Evolutionary conservation across 2,113 vertebrate genomes (phyloP).

Genomic region (Tychaedon coryphoeus): DNA sequence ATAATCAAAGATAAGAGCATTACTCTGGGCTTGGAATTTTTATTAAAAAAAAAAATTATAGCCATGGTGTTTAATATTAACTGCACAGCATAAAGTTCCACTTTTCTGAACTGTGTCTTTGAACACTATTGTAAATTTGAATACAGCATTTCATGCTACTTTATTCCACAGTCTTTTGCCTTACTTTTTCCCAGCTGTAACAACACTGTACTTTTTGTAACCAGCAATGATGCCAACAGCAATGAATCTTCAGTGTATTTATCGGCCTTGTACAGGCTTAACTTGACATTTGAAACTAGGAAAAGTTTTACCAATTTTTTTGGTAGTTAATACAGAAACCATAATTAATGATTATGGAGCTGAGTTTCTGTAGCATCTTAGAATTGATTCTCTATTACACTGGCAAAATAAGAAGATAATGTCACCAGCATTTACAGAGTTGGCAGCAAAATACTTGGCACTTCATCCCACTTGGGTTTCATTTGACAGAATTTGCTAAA

Average conservation of each 20-base stretch:
- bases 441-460: constrained; percentile 64
- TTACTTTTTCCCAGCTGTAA: neutral
- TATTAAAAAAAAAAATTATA: neutral
- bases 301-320: constrained; percentile 55
- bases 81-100: neutral
- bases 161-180: neutral
- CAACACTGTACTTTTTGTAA: neutral
- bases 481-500: constrained; percentile 50
- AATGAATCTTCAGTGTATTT: constrained; percentile 29
- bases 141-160: neutral
- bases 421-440: constrained; percentile 50
- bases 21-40: neutral
- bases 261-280: constrained; percentile 34
- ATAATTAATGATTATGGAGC: constrained; percentile 71
- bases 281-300: constrained; percentile 58
- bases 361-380: constrained; percentile 61
- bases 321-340: constrained; percentile 64
- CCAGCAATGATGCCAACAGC: neutral
- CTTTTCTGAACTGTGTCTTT: neutral
- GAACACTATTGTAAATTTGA: neutral
- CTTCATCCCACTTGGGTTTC: constrained; percentile 42
- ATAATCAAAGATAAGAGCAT: neutral
- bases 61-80: neutral
- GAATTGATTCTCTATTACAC: constrained; percentile 69
- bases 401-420: constrained; percentile 68